Evolutionary conservation across 2,888 invertebrate genomes (phyloP), one percentile per base, ranked within the genome.

Genomic region (Pecten maximus): DNA sequence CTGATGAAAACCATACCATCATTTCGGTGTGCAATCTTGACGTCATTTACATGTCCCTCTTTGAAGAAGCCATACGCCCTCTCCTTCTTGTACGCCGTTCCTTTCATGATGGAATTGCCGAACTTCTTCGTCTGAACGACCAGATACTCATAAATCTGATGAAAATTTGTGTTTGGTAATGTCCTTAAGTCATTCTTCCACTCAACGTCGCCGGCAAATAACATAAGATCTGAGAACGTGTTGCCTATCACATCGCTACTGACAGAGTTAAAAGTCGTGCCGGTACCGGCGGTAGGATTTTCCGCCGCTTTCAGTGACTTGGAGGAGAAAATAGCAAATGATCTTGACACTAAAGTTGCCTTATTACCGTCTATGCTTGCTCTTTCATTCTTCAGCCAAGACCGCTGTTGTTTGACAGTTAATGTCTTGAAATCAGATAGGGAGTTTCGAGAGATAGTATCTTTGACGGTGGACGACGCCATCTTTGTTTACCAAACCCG

Each of bases 111-210:
- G 0, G 28, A 15, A 4, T 88, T 88, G 19, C 87, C 90, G 40
- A 40, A 91, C n/a, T 90, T 91, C 35, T 40, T 44, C 40, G 88
- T 91, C 23, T 74, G 88, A 35, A 48, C 87, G 0, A 90, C 91
- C 48, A 90, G 35, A 54, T 91, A 91, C 23, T 89, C 88, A 60
- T 90, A 91, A 2, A 91, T 40, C 50, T 91, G 91, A 39, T 90
- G 89, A 50, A 91, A 91, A 40, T 91, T 91, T 10, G 48, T 40
- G 16, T 87, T 87, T 15, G 89, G 54, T 16, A 91, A 86, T 15
- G 28, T 48, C 86, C 91, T 88, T 40, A 90, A 54, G 60, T 91
- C 91, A 39, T 40, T 35, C 12, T 23, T 39, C 91, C 91, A 91
- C 23, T n/a, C 44, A 87, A 50, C 35, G 54, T 88, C 54, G 35